Conservation (phyloP, 2,888 invertebrate species). For the Troglohyphantes excavatus region DNA sequence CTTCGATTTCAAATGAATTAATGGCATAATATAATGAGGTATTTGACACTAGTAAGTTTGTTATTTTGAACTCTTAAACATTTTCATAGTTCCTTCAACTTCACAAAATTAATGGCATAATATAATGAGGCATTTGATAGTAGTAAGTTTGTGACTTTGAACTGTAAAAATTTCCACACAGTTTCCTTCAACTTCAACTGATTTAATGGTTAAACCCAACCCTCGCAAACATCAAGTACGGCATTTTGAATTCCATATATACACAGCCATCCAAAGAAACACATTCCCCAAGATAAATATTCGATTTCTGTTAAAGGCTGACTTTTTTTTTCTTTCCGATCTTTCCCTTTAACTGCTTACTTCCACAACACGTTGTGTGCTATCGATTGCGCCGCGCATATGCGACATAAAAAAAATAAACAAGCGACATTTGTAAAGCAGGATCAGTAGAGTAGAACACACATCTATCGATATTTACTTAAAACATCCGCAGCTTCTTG, state of each 20-base stretch:
- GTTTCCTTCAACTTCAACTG: neutral
- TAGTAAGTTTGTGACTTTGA: too few relatives aligned
- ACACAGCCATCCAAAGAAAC: neutral
- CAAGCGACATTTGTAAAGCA: neutral
- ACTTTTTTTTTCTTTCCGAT: neutral
- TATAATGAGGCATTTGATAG: too few relatives aligned
- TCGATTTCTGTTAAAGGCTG: neutral
- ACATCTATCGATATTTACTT: neutral
- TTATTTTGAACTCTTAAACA: too few relatives aligned
- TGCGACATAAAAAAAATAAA: slow-evolving; percentile 4
- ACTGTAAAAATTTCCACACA: neutral
- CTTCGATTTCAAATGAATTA: too few relatives aligned
- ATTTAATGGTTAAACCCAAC: neutral
- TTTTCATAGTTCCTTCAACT: too few relatives aligned
- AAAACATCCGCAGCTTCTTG: neutral
- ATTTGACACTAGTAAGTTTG: too few relatives aligned
- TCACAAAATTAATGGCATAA: too few relatives aligned
- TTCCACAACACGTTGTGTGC: neutral
- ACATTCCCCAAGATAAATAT: slow-evolving; percentile 5
- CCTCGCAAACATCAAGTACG: neutral
- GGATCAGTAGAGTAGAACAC: slow-evolving; percentile 9
- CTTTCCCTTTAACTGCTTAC: neutral
- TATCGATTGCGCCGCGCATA: slow-evolving; percentile 1
- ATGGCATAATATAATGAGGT: too few relatives aligned
- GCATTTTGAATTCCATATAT: neutral